phyloP scores from a whole-genome alignment of 2,797 vertebrate genomes.

The Borostomias antarcticus region DNA sequence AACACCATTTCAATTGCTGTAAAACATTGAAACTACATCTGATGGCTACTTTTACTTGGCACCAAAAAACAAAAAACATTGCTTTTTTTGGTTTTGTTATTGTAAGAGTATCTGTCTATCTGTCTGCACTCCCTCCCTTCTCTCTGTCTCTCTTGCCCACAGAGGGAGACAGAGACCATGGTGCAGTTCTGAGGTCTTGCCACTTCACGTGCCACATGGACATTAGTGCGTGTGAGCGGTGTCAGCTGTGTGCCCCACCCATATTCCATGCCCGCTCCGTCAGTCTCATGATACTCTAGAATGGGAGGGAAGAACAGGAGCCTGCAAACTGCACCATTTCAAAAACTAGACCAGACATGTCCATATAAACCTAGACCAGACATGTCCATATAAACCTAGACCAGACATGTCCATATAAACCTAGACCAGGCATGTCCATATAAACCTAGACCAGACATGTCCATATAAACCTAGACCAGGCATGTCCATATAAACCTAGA shows the following conservation, averaged over 20 bases:
- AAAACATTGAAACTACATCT: not conserved
- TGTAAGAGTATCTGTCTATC: not conserved
- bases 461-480: no score
- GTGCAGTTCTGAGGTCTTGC: not conserved
- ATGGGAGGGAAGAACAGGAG: not conserved
- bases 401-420: no score
- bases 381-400: no score
- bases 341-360: no score
- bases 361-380: no score
- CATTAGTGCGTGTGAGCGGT: not conserved
- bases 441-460: no score
- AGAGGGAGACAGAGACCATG: constrained; percentile 63
- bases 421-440: no score
- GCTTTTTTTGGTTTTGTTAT: not conserved
- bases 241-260: not conserved
- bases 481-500: no score
- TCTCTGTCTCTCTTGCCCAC: constrained; percentile 23
- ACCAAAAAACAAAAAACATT: not conserved
- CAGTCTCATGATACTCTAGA: not conserved
- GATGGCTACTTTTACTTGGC: no score
- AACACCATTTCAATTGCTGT: no score
- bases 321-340: no score
- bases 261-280: not conserved
- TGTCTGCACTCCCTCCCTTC: not conserved
- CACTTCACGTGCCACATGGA: constrained; percentile 7